A percentile compares a stretch with the other conserved stretches of the same genome.
Conservation (phyloP, 1,140 invertebrate genomes). For the Meloidogyne floridensis region DNA sequence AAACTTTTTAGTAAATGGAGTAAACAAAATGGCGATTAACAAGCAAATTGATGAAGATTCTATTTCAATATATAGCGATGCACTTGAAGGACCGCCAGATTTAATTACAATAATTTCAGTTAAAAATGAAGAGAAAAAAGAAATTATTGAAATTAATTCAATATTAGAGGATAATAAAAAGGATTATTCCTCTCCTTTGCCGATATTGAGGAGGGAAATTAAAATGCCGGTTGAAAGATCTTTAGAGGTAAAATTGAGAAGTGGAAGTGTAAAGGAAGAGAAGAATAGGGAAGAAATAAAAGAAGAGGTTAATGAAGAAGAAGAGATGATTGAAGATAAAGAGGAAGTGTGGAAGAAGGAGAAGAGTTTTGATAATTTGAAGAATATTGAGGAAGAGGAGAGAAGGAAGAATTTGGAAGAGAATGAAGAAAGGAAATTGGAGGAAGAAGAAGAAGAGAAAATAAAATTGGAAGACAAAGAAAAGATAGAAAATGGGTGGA, state of each 20-base stretch:
- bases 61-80: slow-evolving; percentile 22
- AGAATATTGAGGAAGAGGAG: neutral
- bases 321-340: neutral
- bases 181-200: neutral
- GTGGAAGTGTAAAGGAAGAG: neutral
- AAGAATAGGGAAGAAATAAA: neutral
- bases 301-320: too few species aligned
- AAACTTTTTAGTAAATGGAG: neutral
- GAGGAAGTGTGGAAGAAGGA: neutral
- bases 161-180: neutral
- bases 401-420: neutral
- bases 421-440: neutral
- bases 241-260: neutral
- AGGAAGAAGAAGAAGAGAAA: too few species aligned
- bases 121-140: neutral
- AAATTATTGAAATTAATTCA: neutral
- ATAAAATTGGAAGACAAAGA: too few species aligned
- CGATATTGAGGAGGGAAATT: neutral
- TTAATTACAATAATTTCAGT: neutral
- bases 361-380: neutral
- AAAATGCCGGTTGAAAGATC: neutral
- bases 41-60: slow-evolving; percentile 14
- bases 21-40: neutral
- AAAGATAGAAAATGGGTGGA: neutral
- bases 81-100: slow-evolving; percentile 17